Base-by-base conservation (phyloP, 2,113 vertebrate species). In the Mugil cephalus region DNA sequence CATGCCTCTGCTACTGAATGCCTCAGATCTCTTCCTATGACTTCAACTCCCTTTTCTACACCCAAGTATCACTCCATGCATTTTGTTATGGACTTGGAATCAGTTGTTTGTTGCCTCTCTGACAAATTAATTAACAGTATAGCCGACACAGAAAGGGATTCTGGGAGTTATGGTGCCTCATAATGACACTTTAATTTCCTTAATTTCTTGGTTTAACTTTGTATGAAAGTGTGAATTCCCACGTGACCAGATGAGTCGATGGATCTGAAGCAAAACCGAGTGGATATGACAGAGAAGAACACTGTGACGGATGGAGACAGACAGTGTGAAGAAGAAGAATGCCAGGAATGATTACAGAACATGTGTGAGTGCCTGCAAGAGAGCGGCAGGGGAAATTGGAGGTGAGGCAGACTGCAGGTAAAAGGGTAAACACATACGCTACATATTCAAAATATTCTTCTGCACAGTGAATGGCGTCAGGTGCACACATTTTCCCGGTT, bases 241-340 rank as follows among this genome's bases (percentile, higher is more conserved):
- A 60, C 35, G 62, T 68, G 74, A 74, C 21, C 12, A 42, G 40
- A 67, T 36, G 61, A 76, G 36, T 40, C 38, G 19, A 55, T 65
- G 42, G 56, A 69, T 42, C 17, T n/a, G n/a, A 21, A 74, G 55
- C 36, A 45, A 71, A 78, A 71, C 48, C 50, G 63, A 71, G 64
- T 21, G 38, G 12, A 62, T 48, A 62, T 69, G 81, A 76, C 53
- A 79, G 61, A 56, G 12, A 70, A 17, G 46, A 70, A 63, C 64
- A 60, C 59, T 6, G n/a, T 58, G 77, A 83, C 76, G 73, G 70
- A 61, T 67, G 34, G 61, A 66, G 76, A 80, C 60, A 54, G 48
- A 74, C 47, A 66, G 50, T 42, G 30, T 24, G 54, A 73, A 19
- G 63, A 72, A 75, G 24, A 65, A 35, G 14, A 56, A 73, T 59